Evolutionary conservation across 2,113 vertebrate species (phyloP).

Genomic region (Cyphomyrus discorhynchus): DNA sequence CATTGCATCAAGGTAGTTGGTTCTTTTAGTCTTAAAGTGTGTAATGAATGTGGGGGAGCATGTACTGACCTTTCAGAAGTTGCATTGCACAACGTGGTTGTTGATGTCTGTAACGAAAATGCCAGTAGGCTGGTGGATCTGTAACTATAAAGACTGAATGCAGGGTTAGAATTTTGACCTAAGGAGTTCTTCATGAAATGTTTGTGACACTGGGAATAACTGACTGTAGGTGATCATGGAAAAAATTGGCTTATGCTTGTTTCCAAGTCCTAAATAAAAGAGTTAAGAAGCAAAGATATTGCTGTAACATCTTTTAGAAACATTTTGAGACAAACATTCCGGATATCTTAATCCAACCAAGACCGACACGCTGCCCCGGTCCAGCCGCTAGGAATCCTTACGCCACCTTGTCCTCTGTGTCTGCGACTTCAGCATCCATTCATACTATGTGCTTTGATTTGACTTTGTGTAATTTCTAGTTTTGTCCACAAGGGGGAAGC

Average conservation of each 20-base stretch:
- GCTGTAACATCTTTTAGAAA: not conserved
- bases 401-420: not conserved
- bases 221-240: not conserved
- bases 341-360: not conserved
- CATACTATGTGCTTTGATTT: not conserved
- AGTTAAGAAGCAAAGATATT: not conserved
- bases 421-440: not conserved
- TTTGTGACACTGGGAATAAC: not conserved
- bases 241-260: not conserved
- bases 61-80: not conserved
- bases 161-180: not conserved
- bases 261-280: slow-evolving; percentile 17
- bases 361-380: not conserved
- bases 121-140: not conserved
- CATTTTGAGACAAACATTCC: not conserved
- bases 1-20: not conserved
- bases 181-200: not conserved
- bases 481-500: not conserved
- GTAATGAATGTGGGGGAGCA: not conserved
- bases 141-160: not conserved
- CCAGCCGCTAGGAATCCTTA: not conserved
- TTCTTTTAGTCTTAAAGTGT: not conserved
- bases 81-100: not conserved
- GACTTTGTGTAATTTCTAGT: not conserved
- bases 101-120: not conserved